Base-by-base conservation (phyloP, 2,888 invertebrate species). In the Biston betularia region DNA sequence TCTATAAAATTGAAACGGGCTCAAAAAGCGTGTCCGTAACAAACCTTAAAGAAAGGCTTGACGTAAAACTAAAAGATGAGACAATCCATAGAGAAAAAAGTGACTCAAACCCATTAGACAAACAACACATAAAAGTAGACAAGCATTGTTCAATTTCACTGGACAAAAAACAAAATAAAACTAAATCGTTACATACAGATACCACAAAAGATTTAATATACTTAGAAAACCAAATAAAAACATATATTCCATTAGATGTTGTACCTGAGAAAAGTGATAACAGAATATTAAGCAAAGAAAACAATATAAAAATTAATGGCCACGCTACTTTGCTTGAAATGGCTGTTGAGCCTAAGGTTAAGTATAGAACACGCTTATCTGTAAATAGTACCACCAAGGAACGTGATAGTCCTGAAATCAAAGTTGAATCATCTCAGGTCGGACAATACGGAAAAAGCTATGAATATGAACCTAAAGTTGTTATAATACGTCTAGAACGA, bases 391-490 rank as follows among this genome's bases (percentile, higher is more conserved):
- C 14, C 7, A 54, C 24, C 35, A 57, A 67, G 63, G 58, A 53
- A 33, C 48, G 42, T 38, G 42, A 40, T 44, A 67, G 54, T 12
- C 50, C 58, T 46, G 57, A 38, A 8, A 14, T 48, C 1, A 57
- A 56, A 57, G 40, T 62, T 12, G 54, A 65, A 40, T 49, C 66
- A 7, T 64, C 56, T 6, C 53, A 42, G 35, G 42, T 54, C 15
- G 54, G 64, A 45, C 46, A 48, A n/a, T 38, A 61, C 5, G 42
- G 52, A 56, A 65, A 60, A 4, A 59, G 56, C n/a, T 52, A 50
- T 35, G 42, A 63, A 12, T 55, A 59, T 66, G 70, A 69, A 45
- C 62, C 57, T 49, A 75, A 71, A 56, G 54, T 65, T 33, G 58
- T 73, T 5, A 50, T 73, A 53, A 63, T 64, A 24, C 66, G 63